Base-by-base conservation (phyloP, 2,797 vertebrate genomes). In the Parauchenoglanis punctatus region DNA sequence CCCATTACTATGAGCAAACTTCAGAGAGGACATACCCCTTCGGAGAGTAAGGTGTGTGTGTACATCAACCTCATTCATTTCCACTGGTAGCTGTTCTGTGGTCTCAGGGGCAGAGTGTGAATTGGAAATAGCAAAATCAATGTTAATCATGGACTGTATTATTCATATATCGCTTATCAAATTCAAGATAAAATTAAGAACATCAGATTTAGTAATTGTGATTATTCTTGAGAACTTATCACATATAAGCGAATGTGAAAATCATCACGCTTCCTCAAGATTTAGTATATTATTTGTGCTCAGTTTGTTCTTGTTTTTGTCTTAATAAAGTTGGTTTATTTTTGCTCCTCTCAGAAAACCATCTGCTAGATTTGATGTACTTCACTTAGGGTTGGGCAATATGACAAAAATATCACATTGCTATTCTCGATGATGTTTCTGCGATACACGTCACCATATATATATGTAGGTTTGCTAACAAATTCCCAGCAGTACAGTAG, bases 21-120 rank as follows among this genome's bases (percentile, higher is more conserved):
- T 92, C 97, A 98, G 95, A 97, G 97, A 91, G 96, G 95, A 87
- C 96, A 96, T 87, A 94, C 95, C 85, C 94, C 97, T 88, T 95
- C 96, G 40, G 95, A 97, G 84, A 95, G 96, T n/a, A 97, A 97
- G 92, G 96, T 95, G 82, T 91, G 87, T 63, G 20, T 58, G 23
- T 11, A 63, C 23, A 61, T 52, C 52, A 28, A 58, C 28, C 52
- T 35, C 12, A 77, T 78, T 78, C 11, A 80, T 59, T 81, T 25
- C 20, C 56, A 25, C 0, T 46, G 13, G 23, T 61, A 8, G 35
- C 4, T 17, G 20, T 63, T 44, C 4, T 61, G 18, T 81, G 11
- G 31, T 23, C 31, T 7, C 20, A 20, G 13, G 31, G n/a, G 63
- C 63, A 31, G 28, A 31, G 28, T 31, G 28, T 28, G 28, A 31